Evolutionary conservation across 2,113 vertebrate species (phyloP).

Genomic region (Tichodroma muraria): DNA sequence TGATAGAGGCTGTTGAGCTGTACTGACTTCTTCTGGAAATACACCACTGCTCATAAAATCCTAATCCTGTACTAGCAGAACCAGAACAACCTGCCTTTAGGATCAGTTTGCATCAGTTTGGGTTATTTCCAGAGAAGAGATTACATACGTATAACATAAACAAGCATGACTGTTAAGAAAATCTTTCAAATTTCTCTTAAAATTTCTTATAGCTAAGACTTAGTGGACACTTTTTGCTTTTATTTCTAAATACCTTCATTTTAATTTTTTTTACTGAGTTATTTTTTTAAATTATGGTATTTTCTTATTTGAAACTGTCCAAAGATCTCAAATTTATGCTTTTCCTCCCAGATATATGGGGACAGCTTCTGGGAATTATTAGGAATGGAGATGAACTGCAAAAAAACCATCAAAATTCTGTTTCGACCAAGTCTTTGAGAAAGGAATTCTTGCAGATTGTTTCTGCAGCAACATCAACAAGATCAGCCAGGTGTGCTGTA

Average conservation of each 20-base stretch:
- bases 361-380: background rate
- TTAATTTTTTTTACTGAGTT: background rate
- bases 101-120: background rate
- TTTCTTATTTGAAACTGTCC: background rate
- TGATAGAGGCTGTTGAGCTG: background rate
- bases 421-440: background rate
- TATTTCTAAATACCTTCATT: background rate
- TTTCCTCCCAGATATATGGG: background rate
- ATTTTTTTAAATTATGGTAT: background rate
- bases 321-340: background rate
- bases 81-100: background rate
- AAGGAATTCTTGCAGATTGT: background rate
- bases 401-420: background rate
- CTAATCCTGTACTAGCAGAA: background rate
- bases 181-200: background rate
- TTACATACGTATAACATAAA: background rate
- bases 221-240: background rate
- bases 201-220: background rate
- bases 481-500: background rate
- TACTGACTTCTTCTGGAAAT: background rate
- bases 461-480: background rate
- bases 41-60: background rate
- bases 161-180: background rate
- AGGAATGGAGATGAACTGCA: background rate
- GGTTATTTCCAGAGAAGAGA: background rate